Conservation (phyloP, 92 coral and sea anemone species). For the Muricea muricata region DNA sequence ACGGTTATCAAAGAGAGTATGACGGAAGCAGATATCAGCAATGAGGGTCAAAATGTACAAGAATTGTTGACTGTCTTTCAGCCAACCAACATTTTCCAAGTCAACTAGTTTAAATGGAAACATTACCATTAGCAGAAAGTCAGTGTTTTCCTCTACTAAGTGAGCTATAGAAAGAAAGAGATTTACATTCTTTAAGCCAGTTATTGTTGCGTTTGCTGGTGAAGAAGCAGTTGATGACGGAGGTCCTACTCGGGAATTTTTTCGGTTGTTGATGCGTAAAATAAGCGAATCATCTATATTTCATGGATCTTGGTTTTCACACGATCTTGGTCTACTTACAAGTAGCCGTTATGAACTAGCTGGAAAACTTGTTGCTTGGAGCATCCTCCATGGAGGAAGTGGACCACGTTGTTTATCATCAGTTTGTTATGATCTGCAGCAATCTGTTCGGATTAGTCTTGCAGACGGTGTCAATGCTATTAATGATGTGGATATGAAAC, state of each 20-base stretch:
- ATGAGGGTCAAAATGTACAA: not conserved
- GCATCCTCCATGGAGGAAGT: constrained; percentile 58
- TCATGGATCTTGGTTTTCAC: constrained; percentile 63
- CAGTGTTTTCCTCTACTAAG: constrained; percentile 44
- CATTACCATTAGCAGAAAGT: constrained; percentile 54
- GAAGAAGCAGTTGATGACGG: constrained; percentile 73
- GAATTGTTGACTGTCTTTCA: not conserved
- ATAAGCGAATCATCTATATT: constrained; percentile 42
- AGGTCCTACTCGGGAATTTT: constrained; percentile 68
- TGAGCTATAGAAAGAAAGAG: constrained; percentile 62
- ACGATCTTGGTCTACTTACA: constrained; percentile 53
- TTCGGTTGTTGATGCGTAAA: constrained; percentile 66
- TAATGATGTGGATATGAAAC: constrained; percentile 53
- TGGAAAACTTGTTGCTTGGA: constrained; percentile 67
- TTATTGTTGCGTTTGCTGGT: constrained; percentile 59
- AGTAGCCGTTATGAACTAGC: constrained; percentile 47
- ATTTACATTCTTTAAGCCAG: constrained; percentile 56
- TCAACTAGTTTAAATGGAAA: constrained; percentile 34
- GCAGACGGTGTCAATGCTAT: constrained; percentile 45
- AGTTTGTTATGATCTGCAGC: constrained; percentile 41
- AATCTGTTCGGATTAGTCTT: constrained; percentile 14
- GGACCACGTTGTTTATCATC: constrained; percentile 54
- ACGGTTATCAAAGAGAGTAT: constrained; percentile 4
- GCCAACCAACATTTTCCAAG: not conserved
- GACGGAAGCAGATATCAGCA: not conserved